Evolutionary conservation across 2,888 invertebrate species (phyloP).

Genomic region (Alviniconcha strummeri): DNA sequence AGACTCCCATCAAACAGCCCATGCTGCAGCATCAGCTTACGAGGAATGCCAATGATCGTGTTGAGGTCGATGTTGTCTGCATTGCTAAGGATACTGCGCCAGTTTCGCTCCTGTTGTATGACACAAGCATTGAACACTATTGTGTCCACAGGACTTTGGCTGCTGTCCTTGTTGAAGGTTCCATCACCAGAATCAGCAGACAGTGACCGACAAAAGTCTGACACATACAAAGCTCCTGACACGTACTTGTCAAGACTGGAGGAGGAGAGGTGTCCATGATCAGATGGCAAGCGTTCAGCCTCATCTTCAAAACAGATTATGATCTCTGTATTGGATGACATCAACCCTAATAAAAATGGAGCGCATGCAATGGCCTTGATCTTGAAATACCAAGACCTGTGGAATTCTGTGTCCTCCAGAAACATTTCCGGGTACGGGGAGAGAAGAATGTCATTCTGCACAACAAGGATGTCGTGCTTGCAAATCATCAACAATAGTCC

Average conservation of each 20-base stretch:
- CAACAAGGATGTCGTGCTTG: conserved; percentile 51
- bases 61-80: conserved; percentile 56
- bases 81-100: conserved; percentile 54
- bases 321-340: conserved; percentile 59
- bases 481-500: conserved; percentile 56
- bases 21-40: conserved; percentile 56
- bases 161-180: conserved; percentile 36
- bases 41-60: conserved; percentile 62
- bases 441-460: conserved; percentile 61
- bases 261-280: conserved; percentile 42
- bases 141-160: conserved; percentile 20
- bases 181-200: conserved; percentile 38
- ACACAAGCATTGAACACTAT: conserved; percentile 43
- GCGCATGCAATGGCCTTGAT: conserved; percentile 60
- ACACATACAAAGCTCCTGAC: conserved; percentile 51
- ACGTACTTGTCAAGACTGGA: conserved; percentile 37
- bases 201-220: conserved; percentile 56
- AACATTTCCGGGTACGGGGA: conserved; percentile 54
- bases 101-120: conserved; percentile 57
- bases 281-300: conserved; percentile 36
- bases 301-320: conserved; percentile 53
- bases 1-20: conserved; percentile 63
- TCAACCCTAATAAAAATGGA: conserved; percentile 59
- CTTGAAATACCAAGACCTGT: conserved; percentile 54
- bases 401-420: conserved; percentile 53